A percentile compares a stretch with the other conserved stretches of the same genome.
Evolutionary conservation across 2,113 vertebrate species (phyloP).

Genomic region (Andinoacara biseriatus): DNA sequence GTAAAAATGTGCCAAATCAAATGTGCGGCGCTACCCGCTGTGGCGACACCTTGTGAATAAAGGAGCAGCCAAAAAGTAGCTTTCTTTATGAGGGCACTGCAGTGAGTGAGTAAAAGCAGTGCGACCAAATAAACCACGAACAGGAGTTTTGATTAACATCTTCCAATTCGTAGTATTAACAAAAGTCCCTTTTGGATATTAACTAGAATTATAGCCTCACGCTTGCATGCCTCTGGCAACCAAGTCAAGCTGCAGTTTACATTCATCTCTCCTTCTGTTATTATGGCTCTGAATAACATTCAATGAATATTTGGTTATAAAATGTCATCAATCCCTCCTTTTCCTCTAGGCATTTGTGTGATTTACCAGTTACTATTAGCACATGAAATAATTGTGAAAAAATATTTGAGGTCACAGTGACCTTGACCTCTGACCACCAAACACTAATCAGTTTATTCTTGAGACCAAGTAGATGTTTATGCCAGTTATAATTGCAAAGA

Average conservation of each 20-base stretch:
- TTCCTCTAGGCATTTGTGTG: neutral
- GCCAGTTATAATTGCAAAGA: neutral
- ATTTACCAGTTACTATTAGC: neutral
- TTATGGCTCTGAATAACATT: neutral
- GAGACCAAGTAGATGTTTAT: neutral
- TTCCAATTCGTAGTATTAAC: neutral
- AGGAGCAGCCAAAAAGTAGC: neutral
- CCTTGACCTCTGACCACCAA: neutral
- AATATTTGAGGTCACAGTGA: neutral
- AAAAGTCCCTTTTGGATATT: slow-evolving; percentile 8
- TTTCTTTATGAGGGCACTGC: neutral
- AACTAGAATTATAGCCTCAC: neutral
- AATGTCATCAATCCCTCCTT: neutral
- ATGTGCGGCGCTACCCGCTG: neutral
- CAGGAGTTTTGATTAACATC: neutral
- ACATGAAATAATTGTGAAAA: neutral
- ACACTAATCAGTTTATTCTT: neutral
- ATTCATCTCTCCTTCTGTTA: neutral
- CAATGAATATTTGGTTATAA: neutral
- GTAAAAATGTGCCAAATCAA: slow-evolving; percentile 2
- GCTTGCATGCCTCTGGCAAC: neutral
- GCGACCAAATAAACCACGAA: neutral
- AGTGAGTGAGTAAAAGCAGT: neutral
- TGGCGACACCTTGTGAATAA: neutral
- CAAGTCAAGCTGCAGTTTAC: slow-evolving; percentile 5